phyloP scores from a whole-genome alignment of 2,113 vertebrate genomes.

The Oxyura jamaicensis region DNA sequence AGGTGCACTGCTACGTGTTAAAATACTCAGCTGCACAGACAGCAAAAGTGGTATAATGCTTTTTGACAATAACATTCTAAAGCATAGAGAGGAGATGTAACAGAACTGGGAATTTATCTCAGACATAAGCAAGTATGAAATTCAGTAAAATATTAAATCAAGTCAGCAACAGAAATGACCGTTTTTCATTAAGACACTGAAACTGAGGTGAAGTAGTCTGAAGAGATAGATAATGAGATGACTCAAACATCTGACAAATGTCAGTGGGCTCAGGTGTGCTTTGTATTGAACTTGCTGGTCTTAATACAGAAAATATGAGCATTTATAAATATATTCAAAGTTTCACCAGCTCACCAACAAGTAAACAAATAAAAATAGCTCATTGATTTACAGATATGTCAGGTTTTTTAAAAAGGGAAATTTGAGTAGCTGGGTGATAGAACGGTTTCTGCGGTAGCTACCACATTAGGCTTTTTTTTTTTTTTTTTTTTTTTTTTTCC shows the following conservation, averaged over 20 bases:
- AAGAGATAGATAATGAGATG: constrained; percentile 39
- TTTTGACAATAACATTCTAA: not conserved
- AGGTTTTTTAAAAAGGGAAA: constrained; percentile 1
- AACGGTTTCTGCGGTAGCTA: not conserved
- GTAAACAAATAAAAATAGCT: constrained; percentile 63
- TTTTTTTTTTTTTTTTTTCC: not conserved
- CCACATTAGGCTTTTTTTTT: not conserved
- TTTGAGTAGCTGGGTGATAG: not conserved
- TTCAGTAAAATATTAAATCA: constrained; percentile 36
- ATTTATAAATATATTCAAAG: constrained; percentile 28
- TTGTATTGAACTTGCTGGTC: not conserved
- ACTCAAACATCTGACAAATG: constrained; percentile 37
- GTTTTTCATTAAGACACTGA: constrained; percentile 36
- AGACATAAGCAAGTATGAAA: not conserved
- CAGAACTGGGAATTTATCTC: not conserved
- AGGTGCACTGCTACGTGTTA: not conserved
- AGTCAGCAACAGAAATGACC: not conserved
- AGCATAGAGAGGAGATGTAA: not conserved
- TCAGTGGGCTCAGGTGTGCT: constrained; percentile 60
- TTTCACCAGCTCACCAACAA: not conserved
- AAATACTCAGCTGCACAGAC: not conserved
- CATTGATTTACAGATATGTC: not conserved
- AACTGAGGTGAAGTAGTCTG: constrained; percentile 34
- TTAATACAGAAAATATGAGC: constrained; percentile 13
- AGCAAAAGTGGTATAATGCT: not conserved